Evolutionary conservation across 2,797 vertebrate genomes (phyloP).

Genomic region (Acestrorhynchus altus): DNA sequence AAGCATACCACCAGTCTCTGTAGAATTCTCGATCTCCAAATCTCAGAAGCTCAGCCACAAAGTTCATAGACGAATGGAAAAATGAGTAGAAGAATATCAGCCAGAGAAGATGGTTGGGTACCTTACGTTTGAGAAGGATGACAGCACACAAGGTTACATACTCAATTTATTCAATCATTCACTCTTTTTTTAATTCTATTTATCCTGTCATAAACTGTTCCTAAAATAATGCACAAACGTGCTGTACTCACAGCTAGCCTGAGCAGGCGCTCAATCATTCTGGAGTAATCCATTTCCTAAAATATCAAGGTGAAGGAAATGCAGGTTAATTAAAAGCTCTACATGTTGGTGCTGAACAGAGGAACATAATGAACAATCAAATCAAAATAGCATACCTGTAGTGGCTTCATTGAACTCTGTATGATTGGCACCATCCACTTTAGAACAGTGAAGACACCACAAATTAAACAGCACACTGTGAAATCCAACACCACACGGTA

Average conservation of each 20-base stretch:
- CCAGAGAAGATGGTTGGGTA: constrained; percentile 94
- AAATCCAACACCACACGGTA: constrained; percentile 16
- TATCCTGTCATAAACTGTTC: not conserved
- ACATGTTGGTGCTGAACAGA: constrained; percentile 6
- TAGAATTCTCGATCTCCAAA: constrained; percentile 94
- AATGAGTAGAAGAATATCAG: constrained; percentile 94
- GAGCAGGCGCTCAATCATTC: constrained; percentile 88
- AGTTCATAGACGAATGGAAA: constrained; percentile 92
- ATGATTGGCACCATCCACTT: constrained; percentile 95
- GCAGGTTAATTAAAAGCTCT: constrained; percentile 7
- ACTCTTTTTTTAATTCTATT: not conserved
- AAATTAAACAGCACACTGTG: not conserved
- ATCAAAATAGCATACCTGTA: constrained; percentile 78
- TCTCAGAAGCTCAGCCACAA: constrained; percentile 85
- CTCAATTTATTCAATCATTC: not conserved
- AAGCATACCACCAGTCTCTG: constrained; percentile 89
- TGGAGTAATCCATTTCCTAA: constrained; percentile 89
- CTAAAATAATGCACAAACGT: not conserved
- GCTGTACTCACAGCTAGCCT: constrained; percentile 87
- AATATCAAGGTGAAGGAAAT: constrained; percentile 17
- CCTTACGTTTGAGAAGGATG: constrained; percentile 69
- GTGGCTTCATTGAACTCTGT: constrained; percentile 93
- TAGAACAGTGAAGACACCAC: constrained; percentile 14
- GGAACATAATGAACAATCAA: constrained; percentile 14
- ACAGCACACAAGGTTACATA: not conserved